phyloP scores from a whole-genome alignment of 2,113 vertebrate genomes.

The Tychaedon coryphoeus region DNA sequence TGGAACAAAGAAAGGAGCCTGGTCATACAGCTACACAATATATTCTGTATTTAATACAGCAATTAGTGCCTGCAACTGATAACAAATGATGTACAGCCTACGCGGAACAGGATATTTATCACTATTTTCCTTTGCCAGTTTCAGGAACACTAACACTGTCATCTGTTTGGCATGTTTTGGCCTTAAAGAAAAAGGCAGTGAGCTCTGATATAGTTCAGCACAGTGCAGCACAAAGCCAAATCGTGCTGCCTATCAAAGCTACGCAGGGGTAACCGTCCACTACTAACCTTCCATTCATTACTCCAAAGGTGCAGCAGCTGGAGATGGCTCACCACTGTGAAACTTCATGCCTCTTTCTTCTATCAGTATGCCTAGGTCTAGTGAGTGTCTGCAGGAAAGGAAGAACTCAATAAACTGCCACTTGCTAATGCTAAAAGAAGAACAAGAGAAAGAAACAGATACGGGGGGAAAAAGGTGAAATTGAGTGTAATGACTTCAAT shows the following conservation, averaged over 20 bases:
- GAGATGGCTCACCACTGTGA: not conserved
- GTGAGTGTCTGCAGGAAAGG: not conserved
- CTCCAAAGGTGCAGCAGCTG: not conserved
- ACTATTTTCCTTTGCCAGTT: not conserved
- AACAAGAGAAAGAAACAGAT: not conserved
- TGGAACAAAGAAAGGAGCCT: not conserved
- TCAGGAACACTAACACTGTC: not conserved
- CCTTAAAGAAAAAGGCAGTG: not conserved
- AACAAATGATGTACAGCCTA: not conserved
- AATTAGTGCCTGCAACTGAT: not conserved
- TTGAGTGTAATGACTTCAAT: not conserved
- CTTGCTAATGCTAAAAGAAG: not conserved
- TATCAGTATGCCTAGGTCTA: not conserved
- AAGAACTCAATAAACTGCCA: not conserved
- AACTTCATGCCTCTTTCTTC: not conserved
- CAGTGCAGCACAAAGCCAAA: not conserved
- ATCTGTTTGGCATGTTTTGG: not conserved
- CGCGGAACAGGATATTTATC: not conserved
- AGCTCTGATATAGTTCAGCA: not conserved
- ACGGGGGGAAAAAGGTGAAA: not conserved
- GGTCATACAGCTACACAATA: not conserved
- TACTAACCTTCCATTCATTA: not conserved
- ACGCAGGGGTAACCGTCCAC: rapidly evolving
- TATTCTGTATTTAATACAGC: not conserved
- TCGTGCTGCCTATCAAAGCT: not conserved